Evolutionary conservation across 2,113 vertebrate species (phyloP), one percentile per base, ranked within the genome.

Genomic region (Apaloderma vittatum): DNA sequence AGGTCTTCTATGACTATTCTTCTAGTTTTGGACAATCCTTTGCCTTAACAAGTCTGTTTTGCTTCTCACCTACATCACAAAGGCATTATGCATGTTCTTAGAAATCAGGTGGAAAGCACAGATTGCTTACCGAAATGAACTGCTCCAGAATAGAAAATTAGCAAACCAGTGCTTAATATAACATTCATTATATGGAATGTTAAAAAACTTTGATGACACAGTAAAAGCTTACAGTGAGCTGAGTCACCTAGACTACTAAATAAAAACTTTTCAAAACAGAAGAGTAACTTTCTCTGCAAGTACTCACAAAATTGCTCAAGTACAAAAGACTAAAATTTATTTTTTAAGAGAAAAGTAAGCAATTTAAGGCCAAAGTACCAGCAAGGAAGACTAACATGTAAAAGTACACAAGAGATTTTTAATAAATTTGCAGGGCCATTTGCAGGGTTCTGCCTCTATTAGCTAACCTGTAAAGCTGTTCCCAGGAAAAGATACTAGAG

Each of bases 401-500:
- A 92, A 96, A 94, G n/a, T 17, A 95, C 73, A 85, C 19, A 77
- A 84, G 40, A 74, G 29, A 27, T 80, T 76, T 92, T 88, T 93
- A 91, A 93, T 89, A 96, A 93, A 85, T 91, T 87, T 97, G 80
- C 96, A 97, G 34, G 92, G 95, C 95, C 67, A 94, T 96, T 97
- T 94, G 96, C 97, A 97, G 72, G 93, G 90, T 97, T 90, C 97
- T 96, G 86, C 94, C 84, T 96, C 79, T 94, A 94, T 72, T 68
- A 75, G 72, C 84, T 84, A 96, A 83, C 58, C 72, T 80, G 82
- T 96, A 97, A 97, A 98, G 96, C 96, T 97, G 95, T 97, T 97
- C 97, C 97, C 95, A 96, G 96, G 98, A 98, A 97, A 98, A 98
- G 94, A 94, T 92, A 96, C 97, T 98, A 97, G 97, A 98, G 97